These are phyloP conservation scores for Heliconius sara DNA, from an alignment of 2,888 invertebrate species.

Conservation along the genomic window DNA sequence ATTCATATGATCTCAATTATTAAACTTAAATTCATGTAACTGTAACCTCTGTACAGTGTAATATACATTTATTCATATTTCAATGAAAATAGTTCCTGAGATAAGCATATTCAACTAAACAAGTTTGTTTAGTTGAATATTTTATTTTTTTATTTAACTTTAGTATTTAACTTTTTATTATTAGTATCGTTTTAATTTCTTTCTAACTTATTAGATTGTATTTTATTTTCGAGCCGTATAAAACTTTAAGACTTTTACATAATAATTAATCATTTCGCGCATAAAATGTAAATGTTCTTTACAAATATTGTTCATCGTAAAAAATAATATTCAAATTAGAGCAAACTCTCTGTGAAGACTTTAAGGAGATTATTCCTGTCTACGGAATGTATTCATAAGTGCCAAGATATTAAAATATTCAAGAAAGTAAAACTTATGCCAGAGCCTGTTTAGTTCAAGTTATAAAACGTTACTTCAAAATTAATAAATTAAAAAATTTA, in stretches of 20 bases:
- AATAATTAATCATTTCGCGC: constrained; percentile 8
- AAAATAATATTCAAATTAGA: constrained; percentile 6
- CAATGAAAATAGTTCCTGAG: background rate
- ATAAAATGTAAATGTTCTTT: background rate
- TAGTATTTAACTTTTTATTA: too few relatives aligned
- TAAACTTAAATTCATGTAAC: too few relatives aligned
- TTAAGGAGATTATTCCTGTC: background rate
- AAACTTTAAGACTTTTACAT: background rate
- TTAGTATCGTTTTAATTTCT: background rate
- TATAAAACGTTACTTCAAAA: background rate
- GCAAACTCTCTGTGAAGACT: background rate
- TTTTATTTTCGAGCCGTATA: background rate
- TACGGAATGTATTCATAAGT: background rate
- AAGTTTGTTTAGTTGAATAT: background rate
- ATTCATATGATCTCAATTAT: too few relatives aligned
- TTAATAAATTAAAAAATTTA: too few relatives aligned
- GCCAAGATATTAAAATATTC: background rate
- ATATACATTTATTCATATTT: too few relatives aligned
- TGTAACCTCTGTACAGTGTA: too few relatives aligned
- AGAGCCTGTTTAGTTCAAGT: background rate
- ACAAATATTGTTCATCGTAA: background rate
- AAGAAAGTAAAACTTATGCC: background rate
- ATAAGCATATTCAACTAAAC: background rate
- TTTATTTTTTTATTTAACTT: too few relatives aligned
- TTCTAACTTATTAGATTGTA: background rate